These are phyloP conservation scores for Alsophila aescularia DNA, from an alignment of 2,888 invertebrate genomes.

Conservation along the genomic window DNA sequence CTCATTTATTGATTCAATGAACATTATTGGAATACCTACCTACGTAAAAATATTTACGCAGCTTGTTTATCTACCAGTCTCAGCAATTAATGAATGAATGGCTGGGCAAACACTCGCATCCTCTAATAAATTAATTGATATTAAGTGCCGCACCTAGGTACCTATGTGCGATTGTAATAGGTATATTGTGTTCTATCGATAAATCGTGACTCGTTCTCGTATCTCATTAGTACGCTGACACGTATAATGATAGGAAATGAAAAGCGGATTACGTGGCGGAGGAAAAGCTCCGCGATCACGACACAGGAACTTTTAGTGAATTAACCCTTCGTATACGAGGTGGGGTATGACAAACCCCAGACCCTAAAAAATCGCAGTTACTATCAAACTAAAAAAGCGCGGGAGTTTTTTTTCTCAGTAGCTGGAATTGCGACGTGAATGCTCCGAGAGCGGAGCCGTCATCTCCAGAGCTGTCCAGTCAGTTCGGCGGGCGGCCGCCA, in stretches of 20 bases:
- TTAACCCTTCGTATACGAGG: too few species aligned
- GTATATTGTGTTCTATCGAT: conserved; percentile 45
- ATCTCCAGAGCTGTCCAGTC: too few species aligned
- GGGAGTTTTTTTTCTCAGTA: too few species aligned
- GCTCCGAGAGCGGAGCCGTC: too few species aligned
- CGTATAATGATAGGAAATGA: conserved; percentile 70
- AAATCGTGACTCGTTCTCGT: conserved; percentile 58
- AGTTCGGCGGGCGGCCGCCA: too few species aligned
- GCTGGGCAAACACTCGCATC: conserved; percentile 28
- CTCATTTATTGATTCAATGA: conserved; percentile 24
- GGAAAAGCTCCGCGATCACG: conserved; percentile 64
- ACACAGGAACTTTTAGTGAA: conserved; percentile 75
- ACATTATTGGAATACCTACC: conserved; percentile 19
- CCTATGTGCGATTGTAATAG: conserved; percentile 27
- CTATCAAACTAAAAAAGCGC: too few species aligned
- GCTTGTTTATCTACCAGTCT: conserved; percentile 31
- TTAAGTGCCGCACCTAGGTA: conserved; percentile 19
- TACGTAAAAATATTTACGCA: conserved; percentile 31
- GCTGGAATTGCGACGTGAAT: too few species aligned
- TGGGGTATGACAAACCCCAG: too few species aligned
- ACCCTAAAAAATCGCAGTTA: too few species aligned
- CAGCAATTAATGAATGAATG: conserved; percentile 37
- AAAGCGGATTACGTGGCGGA: conserved; percentile 55
- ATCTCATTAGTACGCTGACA: conserved; percentile 73
- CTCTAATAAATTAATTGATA: conserved; percentile 37